A percentile compares a stretch with the other conserved stretches of the same genome.
These are phyloP conservation scores for Ooceraea biroi DNA, from an alignment of 1,140 invertebrate genomes.

Conservation along the genomic window DNA sequence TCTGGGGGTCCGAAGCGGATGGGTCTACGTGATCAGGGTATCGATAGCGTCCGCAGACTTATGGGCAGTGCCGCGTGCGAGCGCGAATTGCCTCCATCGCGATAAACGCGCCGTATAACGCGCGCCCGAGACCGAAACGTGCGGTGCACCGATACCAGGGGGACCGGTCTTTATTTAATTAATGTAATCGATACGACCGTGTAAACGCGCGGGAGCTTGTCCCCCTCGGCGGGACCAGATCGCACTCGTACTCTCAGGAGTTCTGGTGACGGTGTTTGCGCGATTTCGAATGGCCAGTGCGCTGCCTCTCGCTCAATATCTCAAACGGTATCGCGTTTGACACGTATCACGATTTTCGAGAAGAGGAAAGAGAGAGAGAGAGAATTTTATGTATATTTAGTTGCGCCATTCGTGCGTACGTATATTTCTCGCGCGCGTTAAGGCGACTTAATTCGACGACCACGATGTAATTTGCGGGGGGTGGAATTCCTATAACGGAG, in stretches of 20 bases:
- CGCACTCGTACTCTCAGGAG: constrained; percentile 37
- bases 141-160: constrained; percentile 64
- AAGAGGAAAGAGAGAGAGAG: constrained; percentile 53
- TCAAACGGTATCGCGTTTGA: no score
- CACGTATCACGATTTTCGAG: no score
- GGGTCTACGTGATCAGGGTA: constrained; percentile 72
- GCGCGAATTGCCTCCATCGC: constrained; percentile 67
- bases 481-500: not conserved
- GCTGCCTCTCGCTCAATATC: no score
- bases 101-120: constrained; percentile 68
- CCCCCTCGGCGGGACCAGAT: constrained; percentile 51
- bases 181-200: constrained; percentile 74
- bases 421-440: no score
- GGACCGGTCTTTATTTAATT: constrained; percentile 74
- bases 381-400: constrained; percentile 18
- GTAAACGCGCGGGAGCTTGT: constrained; percentile 66
- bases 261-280: constrained; percentile 14
- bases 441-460: not conserved
- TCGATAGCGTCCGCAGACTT: constrained; percentile 72
- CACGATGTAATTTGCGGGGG: not conserved
- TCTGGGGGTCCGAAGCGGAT: constrained; percentile 61
- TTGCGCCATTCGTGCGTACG: not conserved
- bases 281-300: constrained; percentile 55
- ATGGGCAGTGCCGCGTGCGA: constrained; percentile 63
- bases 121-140: constrained; percentile 45